Percentiles rank a stretch among this genome's conserved stretches.
Evolutionary conservation across 2,888 invertebrate genomes (phyloP).

Genomic region (Cerceris rybyensis): DNA sequence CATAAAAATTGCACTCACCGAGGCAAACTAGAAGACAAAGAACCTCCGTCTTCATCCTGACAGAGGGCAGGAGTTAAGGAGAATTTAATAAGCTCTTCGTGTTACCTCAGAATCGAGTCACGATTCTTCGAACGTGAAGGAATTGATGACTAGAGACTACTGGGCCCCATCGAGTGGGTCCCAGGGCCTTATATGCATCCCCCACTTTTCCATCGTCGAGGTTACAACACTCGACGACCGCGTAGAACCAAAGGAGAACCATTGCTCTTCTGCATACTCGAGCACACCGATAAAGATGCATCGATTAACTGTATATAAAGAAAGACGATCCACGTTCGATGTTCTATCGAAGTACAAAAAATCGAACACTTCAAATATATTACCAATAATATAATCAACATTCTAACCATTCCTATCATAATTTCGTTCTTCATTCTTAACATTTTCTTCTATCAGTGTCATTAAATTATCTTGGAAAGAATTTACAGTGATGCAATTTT

Average conservation of each 20-base stretch:
- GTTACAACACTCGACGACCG: constrained; percentile 65
- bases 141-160: constrained; percentile 80
- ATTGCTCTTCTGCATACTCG: constrained; percentile 65
- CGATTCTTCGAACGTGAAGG: constrained; percentile 57
- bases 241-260: constrained; percentile 65
- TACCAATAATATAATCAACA: not conserved
- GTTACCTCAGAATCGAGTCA: constrained; percentile 40
- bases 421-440: not conserved
- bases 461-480: not conserved
- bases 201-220: constrained; percentile 73
- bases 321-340: not conserved
- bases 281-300: constrained; percentile 23
- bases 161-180: constrained; percentile 74
- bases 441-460: not conserved
- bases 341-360: not conserved
- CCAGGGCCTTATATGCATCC: constrained; percentile 80
- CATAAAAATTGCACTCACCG: constrained; percentile 68
- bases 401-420: not conserved
- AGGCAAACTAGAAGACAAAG: constrained; percentile 73
- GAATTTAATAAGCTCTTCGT: constrained; percentile 14
- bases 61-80: constrained; percentile 49
- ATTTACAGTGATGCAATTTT: not conserved
- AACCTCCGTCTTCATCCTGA: constrained; percentile 75
- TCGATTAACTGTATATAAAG: constrained; percentile 12
- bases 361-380: not conserved